Conservation (phyloP, 1,140 invertebrate species). For the Rhizoglyphus robini region DNA sequence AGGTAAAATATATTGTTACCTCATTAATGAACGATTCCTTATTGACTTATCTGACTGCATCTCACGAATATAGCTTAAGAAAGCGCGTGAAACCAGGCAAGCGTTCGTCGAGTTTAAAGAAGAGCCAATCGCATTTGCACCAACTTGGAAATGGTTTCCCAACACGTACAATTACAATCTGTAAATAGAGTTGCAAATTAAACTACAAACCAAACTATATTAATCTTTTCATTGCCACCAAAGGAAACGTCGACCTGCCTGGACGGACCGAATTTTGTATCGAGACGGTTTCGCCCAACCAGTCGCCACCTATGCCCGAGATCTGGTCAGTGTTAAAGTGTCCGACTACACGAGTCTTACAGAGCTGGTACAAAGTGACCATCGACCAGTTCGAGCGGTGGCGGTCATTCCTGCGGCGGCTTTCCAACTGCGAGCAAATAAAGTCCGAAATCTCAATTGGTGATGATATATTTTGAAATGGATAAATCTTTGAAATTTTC, state of each 20-base stretch:
- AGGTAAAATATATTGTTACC: too few relatives aligned
- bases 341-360: not conserved
- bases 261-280: not conserved
- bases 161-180: not conserved
- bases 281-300: too few relatives aligned
- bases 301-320: too few relatives aligned
- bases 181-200: not conserved
- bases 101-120: not conserved
- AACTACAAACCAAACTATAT: not conserved
- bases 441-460: too few relatives aligned
- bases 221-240: not conserved
- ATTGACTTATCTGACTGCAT: too few relatives aligned
- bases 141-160: not conserved
- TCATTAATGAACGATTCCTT: too few relatives aligned
- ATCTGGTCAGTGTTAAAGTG: not conserved
- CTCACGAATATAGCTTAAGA: too few relatives aligned
- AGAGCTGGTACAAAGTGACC: not conserved
- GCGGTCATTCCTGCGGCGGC: too few relatives aligned
- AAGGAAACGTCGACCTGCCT: not conserved
- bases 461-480: too few relatives aligned
- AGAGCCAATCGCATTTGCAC: not conserved
- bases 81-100: too few relatives aligned
- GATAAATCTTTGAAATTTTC: too few relatives aligned
- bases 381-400: not conserved
- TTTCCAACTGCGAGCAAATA: too few relatives aligned